A percentile compares a stretch with the other conserved stretches of the same genome.
phyloP scores from a whole-genome alignment of 2,797 vertebrate species.

The Spheniscus humboldti region DNA sequence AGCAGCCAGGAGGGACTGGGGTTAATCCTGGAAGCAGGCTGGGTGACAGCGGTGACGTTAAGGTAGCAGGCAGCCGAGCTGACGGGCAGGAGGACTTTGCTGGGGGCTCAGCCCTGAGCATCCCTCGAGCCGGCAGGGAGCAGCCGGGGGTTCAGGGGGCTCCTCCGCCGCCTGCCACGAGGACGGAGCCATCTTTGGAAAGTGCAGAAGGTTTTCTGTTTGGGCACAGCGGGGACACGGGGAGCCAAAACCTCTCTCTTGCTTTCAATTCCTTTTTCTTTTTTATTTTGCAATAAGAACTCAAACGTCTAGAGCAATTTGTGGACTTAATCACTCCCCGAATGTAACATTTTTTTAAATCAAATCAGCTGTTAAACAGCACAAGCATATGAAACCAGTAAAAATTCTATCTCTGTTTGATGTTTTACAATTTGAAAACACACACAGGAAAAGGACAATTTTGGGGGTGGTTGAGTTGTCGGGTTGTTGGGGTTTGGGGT shows the following conservation, averaged over 20 bases:
- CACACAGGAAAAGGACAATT: constrained; percentile 29
- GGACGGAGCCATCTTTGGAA: background rate
- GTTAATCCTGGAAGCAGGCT: background rate
- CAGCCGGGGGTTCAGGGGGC: background rate
- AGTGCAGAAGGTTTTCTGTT: background rate
- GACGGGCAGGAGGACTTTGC: background rate
- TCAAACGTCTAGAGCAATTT: constrained; percentile 49
- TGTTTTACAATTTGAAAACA: constrained; percentile 57
- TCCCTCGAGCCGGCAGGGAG: background rate
- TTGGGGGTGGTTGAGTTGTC: background rate
- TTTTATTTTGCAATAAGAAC: constrained; percentile 38
- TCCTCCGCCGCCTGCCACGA: background rate
- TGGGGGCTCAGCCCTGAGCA: background rate
- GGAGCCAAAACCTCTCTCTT: constrained; percentile 13
- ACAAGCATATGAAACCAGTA: constrained; percentile 48
- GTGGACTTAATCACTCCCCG: constrained; percentile 43
- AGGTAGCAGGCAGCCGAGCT: background rate
- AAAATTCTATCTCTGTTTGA: constrained; percentile 38
- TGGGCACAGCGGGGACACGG: background rate
- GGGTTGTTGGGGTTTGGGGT: background rate
- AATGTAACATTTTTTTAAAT: constrained; percentile 48
- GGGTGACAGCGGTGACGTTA: background rate
- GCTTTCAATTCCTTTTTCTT: constrained; percentile 29
- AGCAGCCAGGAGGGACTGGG: background rate
- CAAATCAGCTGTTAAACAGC: constrained; percentile 42